These are phyloP conservation scores for Trypoxylus dichotomus DNA, from an alignment of 1,140 invertebrate species.

Conservation along the genomic window DNA sequence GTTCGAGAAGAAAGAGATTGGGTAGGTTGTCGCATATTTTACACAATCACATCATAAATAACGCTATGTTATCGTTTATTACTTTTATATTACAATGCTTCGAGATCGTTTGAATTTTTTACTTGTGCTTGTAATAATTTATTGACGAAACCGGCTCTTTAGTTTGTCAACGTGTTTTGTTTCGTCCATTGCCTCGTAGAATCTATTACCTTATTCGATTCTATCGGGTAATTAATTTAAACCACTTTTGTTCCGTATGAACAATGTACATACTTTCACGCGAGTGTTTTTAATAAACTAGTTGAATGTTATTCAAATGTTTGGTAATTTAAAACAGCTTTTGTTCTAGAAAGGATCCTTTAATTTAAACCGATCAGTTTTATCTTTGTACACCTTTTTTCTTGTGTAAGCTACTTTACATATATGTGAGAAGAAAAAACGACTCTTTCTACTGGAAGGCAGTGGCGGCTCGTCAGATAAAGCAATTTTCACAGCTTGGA, in stretches of 20 bases:
- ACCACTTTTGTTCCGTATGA: neutral
- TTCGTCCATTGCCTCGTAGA: neutral
- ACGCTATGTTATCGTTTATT: slow-evolving; percentile 30
- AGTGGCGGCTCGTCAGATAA: no score
- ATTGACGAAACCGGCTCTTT: neutral
- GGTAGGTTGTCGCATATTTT: slow-evolving; percentile 20
- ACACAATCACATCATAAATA: slow-evolving; percentile 24
- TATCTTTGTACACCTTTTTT: neutral
- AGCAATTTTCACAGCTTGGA: no score
- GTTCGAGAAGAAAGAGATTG: slow-evolving; percentile 26
- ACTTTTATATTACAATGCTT: slow-evolving; percentile 27
- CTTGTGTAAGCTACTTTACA: neutral
- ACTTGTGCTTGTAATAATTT: slow-evolving; percentile 20
- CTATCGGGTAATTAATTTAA: slow-evolving; percentile 25
- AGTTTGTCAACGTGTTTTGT: slow-evolving; percentile 14
- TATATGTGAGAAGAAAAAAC: neutral
- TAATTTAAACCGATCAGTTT: neutral
- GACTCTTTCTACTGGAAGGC: no score
- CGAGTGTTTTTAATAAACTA: slow-evolving; percentile 6
- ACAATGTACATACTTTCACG: slow-evolving; percentile 19
- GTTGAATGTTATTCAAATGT: slow-evolving; percentile 13
- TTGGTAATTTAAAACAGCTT: slow-evolving; percentile 18
- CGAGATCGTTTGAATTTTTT: slow-evolving; percentile 24
- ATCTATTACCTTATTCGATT: slow-evolving; percentile 26
- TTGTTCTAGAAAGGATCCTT: neutral